phyloP scores from a whole-genome alignment of 2,113 vertebrate genomes.

The Seriola rivoliana region DNA sequence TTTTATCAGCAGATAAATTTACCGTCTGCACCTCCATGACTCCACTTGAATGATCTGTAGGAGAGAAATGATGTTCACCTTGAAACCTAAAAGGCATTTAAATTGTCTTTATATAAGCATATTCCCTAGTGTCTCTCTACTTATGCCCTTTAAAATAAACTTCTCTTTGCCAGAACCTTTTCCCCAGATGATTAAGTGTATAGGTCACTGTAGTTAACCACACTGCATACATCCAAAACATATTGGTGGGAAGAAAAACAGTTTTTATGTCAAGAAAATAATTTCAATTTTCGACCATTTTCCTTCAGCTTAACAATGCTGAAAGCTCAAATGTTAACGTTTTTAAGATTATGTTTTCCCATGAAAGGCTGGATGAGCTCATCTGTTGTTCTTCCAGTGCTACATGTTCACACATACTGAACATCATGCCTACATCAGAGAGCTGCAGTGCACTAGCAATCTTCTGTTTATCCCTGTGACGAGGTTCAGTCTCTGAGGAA shows the following conservation, averaged over 20 bases:
- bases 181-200: neutral
- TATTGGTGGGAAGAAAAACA: neutral
- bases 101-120: neutral
- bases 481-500: neutral
- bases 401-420: neutral
- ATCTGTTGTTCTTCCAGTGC: slow-evolving; percentile 4
- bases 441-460: slow-evolving; percentile 6
- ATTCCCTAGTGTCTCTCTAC: neutral
- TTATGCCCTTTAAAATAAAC: neutral
- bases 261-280: neutral
- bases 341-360: neutral
- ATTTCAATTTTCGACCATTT: neutral
- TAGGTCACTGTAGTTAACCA: neutral
- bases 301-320: neutral
- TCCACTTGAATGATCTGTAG: slow-evolving; percentile 8
- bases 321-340: neutral
- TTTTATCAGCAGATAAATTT: slow-evolving; percentile 29
- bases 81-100: slow-evolving; percentile 21
- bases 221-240: neutral
- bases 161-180: neutral
- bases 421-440: neutral
- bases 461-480: slow-evolving; percentile 34
- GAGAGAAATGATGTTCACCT: slow-evolving; percentile 34
- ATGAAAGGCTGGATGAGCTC: neutral
- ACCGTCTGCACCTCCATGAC: neutral